Conservation (phyloP, 2,113 vertebrate genomes). For the Conger conger region DNA sequence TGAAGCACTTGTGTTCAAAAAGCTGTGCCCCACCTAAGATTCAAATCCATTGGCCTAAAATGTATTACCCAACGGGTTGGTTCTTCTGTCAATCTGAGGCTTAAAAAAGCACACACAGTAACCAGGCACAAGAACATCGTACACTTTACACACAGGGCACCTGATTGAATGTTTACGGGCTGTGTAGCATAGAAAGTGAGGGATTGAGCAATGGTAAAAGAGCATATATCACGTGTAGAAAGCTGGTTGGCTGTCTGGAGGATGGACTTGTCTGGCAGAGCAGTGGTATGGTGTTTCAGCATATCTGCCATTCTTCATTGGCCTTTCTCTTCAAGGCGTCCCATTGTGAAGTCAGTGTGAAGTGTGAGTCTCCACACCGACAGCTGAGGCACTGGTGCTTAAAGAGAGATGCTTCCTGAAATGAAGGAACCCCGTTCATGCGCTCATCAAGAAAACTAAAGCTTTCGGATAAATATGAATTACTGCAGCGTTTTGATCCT, state of each 20-base stretch:
- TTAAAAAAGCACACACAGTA: background rate
- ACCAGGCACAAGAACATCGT: background rate
- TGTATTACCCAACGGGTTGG: background rate
- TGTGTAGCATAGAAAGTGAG: background rate
- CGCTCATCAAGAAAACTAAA: constrained; percentile 44
- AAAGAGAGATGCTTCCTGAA: constrained; percentile 50
- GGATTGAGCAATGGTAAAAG: no score
- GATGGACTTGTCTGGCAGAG: background rate
- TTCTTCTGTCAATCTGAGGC: background rate
- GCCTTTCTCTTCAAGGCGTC: background rate
- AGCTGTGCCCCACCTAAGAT: background rate
- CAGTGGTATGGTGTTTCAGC: background rate
- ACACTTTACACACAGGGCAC: background rate
- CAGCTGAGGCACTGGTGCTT: background rate
- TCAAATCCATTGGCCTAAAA: background rate
- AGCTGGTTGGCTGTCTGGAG: background rate
- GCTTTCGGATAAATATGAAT: constrained; percentile 48
- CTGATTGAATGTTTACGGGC: background rate
- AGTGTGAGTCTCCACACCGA: background rate
- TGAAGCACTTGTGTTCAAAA: no score
- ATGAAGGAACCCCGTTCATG: constrained; percentile 51
- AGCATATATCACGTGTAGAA: background rate
- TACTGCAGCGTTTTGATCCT: constrained; percentile 44
- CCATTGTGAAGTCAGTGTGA: no score
- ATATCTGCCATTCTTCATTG: background rate